Percentiles rank a stretch among this genome's conserved stretches.
Conservation (phyloP, 2,797 vertebrate species). For the Mus caroli region DNA sequence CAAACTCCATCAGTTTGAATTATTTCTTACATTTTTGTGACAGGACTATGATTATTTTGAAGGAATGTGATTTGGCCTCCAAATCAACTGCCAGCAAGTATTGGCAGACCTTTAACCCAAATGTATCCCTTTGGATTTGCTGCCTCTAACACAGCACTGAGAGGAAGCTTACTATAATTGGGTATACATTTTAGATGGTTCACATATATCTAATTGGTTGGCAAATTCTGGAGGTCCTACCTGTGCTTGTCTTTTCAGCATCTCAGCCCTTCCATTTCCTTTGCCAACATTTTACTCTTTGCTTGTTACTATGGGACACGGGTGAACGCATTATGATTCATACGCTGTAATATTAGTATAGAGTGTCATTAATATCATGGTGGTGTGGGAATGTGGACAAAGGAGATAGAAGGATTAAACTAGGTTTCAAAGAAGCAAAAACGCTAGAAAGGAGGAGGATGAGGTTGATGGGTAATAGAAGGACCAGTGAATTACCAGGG, state of each 20-base stretch:
- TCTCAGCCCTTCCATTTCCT: neutral
- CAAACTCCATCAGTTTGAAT: slow-evolving; percentile 42
- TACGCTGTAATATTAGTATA: neutral
- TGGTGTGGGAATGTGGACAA: neutral
- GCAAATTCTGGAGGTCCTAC: slow-evolving; percentile 17
- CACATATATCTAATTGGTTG: slow-evolving; percentile 40
- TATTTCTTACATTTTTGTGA: slow-evolving; percentile 47
- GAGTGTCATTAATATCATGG: slow-evolving; percentile 32
- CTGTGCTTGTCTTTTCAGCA: neutral
- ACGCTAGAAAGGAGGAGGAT: neutral
- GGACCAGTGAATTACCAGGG: neutral
- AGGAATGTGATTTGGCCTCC: slow-evolving; percentile 34
- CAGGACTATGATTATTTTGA: slow-evolving; percentile 63
- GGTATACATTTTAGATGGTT: slow-evolving; percentile 77
- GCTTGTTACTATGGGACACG: slow-evolving; percentile 33
- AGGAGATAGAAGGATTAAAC: slow-evolving; percentile 38
- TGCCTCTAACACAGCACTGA: slow-evolving; percentile 57
- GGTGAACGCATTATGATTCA: slow-evolving; percentile 38
- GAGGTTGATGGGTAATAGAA: neutral
- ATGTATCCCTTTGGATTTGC: slow-evolving; percentile 66
- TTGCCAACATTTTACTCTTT: slow-evolving; percentile 5
- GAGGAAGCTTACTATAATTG: slow-evolving; percentile 71
- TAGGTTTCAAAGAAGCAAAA: slow-evolving; percentile 20
- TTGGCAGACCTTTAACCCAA: slow-evolving; percentile 69
- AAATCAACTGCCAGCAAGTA: slow-evolving; percentile 53